Evolutionary conservation across 2,113 vertebrate genomes (phyloP).

Genomic region (Oncorhynchus tshawytscha): DNA sequence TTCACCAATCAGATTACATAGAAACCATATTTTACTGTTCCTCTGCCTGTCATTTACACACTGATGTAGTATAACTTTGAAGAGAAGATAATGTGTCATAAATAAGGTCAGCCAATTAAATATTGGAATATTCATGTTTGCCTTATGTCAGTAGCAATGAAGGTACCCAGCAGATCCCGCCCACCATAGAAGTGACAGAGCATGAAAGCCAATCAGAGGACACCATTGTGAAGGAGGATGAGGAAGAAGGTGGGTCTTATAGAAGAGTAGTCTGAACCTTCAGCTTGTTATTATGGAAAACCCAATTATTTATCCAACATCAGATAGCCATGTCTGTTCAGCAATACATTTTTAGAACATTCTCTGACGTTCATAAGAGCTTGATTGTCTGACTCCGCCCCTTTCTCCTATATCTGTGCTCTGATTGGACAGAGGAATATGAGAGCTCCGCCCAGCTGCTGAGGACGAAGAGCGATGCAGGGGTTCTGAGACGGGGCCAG

Average conservation of each 20-base stretch:
- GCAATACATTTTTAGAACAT: no score
- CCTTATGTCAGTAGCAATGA: conserved; percentile 51
- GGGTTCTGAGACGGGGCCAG: conserved; percentile 77
- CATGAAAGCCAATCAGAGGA: conserved; percentile 51
- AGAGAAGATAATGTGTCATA: no score
- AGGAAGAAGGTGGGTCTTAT: conserved; percentile 47
- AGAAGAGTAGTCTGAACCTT: no score
- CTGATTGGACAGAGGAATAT: conserved; percentile 54
- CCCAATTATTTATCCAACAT: no score
- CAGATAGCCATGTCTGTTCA: no score
- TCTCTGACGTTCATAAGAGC: no score
- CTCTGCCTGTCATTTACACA: conserved; percentile 78
- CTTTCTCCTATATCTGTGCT: background rate
- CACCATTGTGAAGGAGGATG: conserved; percentile 44
- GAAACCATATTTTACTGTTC: background rate
- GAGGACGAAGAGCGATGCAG: conserved; percentile 88
- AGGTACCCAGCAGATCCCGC: conserved; percentile 50
- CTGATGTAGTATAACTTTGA: background rate
- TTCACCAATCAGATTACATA: background rate
- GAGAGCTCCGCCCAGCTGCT: conserved; percentile 82
- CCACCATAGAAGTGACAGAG: conserved; percentile 65
- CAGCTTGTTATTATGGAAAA: no score
- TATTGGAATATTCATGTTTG: background rate
- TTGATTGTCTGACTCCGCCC: background rate
- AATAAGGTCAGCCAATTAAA: conserved; percentile 62